Evolutionary conservation across 2,113 vertebrate genomes (phyloP).

Genomic region (Vombatus ursinus): DNA sequence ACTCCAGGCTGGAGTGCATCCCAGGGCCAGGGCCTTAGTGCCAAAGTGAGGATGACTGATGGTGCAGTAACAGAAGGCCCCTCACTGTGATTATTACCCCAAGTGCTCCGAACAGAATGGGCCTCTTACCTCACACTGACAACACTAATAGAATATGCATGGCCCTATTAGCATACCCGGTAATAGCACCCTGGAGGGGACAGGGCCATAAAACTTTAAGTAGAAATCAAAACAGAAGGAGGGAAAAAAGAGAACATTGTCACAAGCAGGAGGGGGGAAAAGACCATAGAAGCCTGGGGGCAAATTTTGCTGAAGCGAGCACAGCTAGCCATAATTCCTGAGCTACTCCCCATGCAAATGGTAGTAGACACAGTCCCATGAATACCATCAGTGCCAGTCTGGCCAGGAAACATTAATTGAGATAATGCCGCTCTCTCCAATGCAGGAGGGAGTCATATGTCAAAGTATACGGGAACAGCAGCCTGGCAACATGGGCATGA

Average conservation of each 20-base stretch:
- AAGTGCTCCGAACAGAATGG: constrained; percentile 91
- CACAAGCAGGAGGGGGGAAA: constrained; percentile 79
- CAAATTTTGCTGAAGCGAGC: constrained; percentile 83
- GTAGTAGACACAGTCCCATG: constrained; percentile 84
- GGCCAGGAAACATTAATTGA: constrained; percentile 84
- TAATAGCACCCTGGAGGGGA: constrained; percentile 96
- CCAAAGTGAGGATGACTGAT: constrained; percentile 91
- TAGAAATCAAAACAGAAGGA: constrained; percentile 96
- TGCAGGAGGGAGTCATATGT: constrained; percentile 74
- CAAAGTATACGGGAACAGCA: constrained; percentile 73
- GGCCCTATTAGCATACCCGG: constrained; percentile 94
- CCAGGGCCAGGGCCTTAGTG: accelerated
- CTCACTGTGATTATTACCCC: constrained; percentile 91
- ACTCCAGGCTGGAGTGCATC: accelerated
- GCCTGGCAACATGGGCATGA: constrained; percentile 74
- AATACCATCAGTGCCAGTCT: constrained; percentile 82
- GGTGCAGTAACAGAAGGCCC: constrained; percentile 86
- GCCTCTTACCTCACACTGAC: constrained; percentile 91
- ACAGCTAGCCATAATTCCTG: constrained; percentile 84
- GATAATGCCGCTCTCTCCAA: constrained; percentile 81
- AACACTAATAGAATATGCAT: constrained; percentile 95
- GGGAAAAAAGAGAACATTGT: constrained; percentile 92
- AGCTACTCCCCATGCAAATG: constrained; percentile 85
- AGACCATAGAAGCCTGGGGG: constrained; percentile 84
- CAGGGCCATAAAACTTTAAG: constrained; percentile 95